Conservation (phyloP, 2,888 invertebrate species). For the Homarus gammarus region DNA sequence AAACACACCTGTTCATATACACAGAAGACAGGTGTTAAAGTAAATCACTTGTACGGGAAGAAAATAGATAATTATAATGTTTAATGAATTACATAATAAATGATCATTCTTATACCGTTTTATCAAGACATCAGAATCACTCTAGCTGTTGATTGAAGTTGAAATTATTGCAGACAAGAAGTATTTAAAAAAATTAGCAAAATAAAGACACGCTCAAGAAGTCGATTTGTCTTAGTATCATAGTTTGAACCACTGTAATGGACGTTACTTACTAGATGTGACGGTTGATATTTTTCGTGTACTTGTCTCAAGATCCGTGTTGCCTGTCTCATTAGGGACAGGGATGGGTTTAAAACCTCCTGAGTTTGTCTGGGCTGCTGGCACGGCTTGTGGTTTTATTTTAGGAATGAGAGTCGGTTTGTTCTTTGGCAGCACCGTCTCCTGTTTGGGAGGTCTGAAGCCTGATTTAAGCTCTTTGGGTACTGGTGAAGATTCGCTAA, state of each 20-base stretch:
- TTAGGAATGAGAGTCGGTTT: slow-evolving; percentile 15
- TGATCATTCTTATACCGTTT: too few relatives aligned
- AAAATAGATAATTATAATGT: too few relatives aligned
- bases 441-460: slow-evolving; percentile 41
- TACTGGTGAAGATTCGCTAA: background rate
- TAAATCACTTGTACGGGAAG: too few relatives aligned
- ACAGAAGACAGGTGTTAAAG: too few relatives aligned
- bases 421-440: slow-evolving; percentile 6
- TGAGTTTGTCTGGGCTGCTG: background rate
- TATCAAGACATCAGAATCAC: too few relatives aligned
- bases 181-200: too few relatives aligned
- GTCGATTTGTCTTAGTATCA: too few relatives aligned
- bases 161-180: too few relatives aligned
- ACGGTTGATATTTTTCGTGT: slow-evolving; percentile 31
- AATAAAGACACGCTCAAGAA: too few relatives aligned
- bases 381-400: background rate
- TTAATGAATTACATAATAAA: too few relatives aligned
- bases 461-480: background rate
- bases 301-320: slow-evolving; percentile 19
- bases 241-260: background rate
- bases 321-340: background rate
- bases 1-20: slow-evolving; percentile 19
- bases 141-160: too few relatives aligned
- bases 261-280: slow-evolving; percentile 45
- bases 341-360: slow-evolving; percentile 53